Evolutionary conservation across 2,113 vertebrate species (phyloP).

Genomic region (Pelvicachromis taeniatus): DNA sequence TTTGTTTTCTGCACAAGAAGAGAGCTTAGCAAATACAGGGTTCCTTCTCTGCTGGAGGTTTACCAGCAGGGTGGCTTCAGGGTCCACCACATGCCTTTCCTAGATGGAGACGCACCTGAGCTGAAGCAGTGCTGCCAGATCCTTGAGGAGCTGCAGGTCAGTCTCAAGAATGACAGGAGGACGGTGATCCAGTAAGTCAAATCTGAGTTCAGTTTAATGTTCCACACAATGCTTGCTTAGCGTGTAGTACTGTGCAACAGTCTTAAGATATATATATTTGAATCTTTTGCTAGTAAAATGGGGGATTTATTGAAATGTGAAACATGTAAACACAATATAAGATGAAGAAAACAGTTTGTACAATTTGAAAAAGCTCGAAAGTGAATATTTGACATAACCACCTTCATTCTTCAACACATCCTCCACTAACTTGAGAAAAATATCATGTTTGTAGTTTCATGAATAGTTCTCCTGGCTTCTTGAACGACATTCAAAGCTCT

Average conservation of each 20-base stretch:
- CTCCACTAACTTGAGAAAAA: not conserved
- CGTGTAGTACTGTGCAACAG: not conserved
- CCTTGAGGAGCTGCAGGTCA: conserved; percentile 76
- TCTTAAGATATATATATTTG: not conserved
- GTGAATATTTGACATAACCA: not conserved
- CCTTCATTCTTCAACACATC: not conserved
- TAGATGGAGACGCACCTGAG: conserved; percentile 79
- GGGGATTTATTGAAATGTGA: not conserved
- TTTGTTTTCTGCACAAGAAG: conserved; percentile 89
- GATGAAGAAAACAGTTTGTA: not conserved
- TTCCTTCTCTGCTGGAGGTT: conserved; percentile 80
- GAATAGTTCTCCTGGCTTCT: not conserved
- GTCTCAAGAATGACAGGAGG: conserved; percentile 76
- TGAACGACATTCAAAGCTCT: not conserved
- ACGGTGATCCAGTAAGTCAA: conserved; percentile 85
- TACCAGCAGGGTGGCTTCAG: conserved; percentile 75
- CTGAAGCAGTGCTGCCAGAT: conserved; percentile 79
- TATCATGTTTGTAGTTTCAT: not conserved
- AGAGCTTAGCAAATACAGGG: conserved; percentile 83
- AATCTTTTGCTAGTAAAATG: not conserved
- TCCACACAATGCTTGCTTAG: not conserved
- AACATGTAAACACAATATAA: not conserved
- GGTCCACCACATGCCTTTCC: conserved; percentile 82
- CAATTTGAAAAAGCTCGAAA: not conserved
- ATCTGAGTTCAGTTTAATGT: not conserved